Evolutionary conservation across 1,140 invertebrate species (phyloP).

Genomic region (Ectropis grisescens): DNA sequence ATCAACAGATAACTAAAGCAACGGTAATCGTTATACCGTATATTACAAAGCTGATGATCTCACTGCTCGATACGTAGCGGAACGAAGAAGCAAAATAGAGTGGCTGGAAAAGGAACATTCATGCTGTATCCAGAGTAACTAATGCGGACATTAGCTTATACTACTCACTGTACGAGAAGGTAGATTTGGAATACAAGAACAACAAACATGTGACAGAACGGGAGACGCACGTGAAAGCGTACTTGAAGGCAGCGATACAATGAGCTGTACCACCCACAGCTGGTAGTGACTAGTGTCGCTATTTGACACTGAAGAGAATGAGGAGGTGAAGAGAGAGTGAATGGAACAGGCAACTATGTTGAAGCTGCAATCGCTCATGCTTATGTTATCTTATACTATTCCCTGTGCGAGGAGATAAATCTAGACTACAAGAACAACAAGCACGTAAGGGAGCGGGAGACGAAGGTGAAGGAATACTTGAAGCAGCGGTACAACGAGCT

Average conservation of each 20-base stretch:
- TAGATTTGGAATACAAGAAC: slow-evolving; percentile 45
- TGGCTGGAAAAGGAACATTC: slow-evolving; percentile 47
- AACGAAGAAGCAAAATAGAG: slow-evolving; percentile 60
- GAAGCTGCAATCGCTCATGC: too few relatives aligned
- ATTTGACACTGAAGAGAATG: slow-evolving; percentile 65
- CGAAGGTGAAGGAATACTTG: slow-evolving; percentile 47
- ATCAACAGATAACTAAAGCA: slow-evolving; percentile 38
- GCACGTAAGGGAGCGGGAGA: slow-evolving; percentile 52
- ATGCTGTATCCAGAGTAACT: too few relatives aligned
- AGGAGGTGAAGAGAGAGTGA: slow-evolving; percentile 56
- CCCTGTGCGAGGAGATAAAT: slow-evolving; percentile 50
- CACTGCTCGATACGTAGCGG: slow-evolving; percentile 60
- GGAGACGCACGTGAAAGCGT: slow-evolving; percentile 50
- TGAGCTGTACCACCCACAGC: slow-evolving; percentile 40
- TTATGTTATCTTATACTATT: too few relatives aligned
- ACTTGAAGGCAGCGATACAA: slow-evolving; percentile 33
- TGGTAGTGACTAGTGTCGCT: slow-evolving; percentile 48
- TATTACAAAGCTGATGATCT: slow-evolving; percentile 37
- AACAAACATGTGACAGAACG: slow-evolving; percentile 48
- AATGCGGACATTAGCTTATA: too few relatives aligned
- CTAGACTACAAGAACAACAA: slow-evolving; percentile 45
- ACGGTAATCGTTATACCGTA: slow-evolving; percentile 41
- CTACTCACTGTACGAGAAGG: slow-evolving; percentile 48
- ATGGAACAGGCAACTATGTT: slow-evolving; percentile 59
- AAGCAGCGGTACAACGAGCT: slow-evolving; percentile 37